These are phyloP conservation scores for Axinella damicornis DNA, from an alignment of 37 sponge, comb jelly and placozoan genomes.

Conservation along the genomic window DNA sequence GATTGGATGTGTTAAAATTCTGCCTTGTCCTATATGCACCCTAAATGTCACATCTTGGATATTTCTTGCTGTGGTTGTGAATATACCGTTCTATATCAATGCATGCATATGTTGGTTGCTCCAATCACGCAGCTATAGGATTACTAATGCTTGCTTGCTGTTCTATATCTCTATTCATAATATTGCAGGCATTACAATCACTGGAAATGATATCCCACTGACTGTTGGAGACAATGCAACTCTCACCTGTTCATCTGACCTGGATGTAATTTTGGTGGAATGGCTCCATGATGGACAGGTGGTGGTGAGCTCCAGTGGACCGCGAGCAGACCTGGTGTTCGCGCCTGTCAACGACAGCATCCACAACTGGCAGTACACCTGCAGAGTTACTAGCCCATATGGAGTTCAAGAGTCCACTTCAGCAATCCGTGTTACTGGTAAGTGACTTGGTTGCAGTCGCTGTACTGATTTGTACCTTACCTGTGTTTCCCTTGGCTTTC, in stretches of 20 bases:
- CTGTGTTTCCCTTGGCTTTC: too few relatives aligned
- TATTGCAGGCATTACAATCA: neutral
- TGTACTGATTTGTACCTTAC: neutral
- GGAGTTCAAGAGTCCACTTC: neutral
- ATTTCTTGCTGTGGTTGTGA: too few relatives aligned
- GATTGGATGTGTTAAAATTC: too few relatives aligned
- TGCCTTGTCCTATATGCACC: too few relatives aligned
- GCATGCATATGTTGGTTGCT: too few relatives aligned
- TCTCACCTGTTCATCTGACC: constrained; percentile 8
- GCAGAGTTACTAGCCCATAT: too few relatives aligned
- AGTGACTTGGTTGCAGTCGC: too few relatives aligned
- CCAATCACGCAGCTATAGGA: too few relatives aligned
- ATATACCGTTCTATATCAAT: too few relatives aligned
- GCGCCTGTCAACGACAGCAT: neutral
- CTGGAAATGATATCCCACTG: neutral
- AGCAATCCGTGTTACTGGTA: constrained; percentile 1
- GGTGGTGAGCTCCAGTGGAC: neutral
- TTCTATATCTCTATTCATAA: too few relatives aligned
- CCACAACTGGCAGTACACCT: constrained; percentile 25
- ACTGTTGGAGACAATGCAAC: constrained; percentile 26
- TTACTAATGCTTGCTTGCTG: too few relatives aligned
- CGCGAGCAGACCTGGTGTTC: constrained; percentile 7
- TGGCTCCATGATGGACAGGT: neutral
- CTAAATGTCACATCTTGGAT: too few relatives aligned
- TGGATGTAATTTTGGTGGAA: constrained; percentile 4